Evolutionary conservation across 2,113 vertebrate genomes (phyloP).

Genomic region (Arvicanthis niloticus): DNA sequence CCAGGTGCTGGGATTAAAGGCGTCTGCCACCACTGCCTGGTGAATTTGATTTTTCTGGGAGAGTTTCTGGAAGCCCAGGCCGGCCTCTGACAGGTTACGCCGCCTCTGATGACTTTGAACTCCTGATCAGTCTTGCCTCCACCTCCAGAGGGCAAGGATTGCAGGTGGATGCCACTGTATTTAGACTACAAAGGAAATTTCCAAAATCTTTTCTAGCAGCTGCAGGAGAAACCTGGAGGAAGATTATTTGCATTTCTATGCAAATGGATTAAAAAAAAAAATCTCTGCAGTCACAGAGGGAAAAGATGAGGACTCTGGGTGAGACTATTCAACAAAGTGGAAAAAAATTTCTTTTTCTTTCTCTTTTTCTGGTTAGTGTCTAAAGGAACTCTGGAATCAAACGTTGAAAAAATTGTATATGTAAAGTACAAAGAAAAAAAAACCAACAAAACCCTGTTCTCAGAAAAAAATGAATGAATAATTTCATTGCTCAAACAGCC

Average conservation of each 20-base stretch:
- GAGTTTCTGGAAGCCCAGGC: neutral
- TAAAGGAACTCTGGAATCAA: neutral
- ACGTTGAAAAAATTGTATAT: neutral
- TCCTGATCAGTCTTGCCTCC: neutral
- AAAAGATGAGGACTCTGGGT: neutral
- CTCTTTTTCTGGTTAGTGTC: neutral
- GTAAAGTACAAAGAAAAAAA: neutral
- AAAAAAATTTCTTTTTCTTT: neutral
- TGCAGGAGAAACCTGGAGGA: neutral
- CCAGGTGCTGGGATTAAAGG: no score
- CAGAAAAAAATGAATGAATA: neutral
- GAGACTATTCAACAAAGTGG: neutral
- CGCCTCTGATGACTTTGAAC: neutral
- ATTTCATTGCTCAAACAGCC: neutral
- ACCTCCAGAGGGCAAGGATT: neutral
- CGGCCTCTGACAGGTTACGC: neutral
- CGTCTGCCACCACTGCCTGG: no score
- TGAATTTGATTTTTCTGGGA: no score
- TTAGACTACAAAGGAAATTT: neutral
- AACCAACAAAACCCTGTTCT: neutral
- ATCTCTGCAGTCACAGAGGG: neutral
- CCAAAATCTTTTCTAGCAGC: constrained; percentile 11
- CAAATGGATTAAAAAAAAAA: neutral
- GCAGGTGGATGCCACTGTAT: neutral
- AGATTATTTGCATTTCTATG: constrained; percentile 17